Percentiles rank a stretch among this genome's conserved stretches.
phyloP scores from a whole-genome alignment of 1,140 invertebrate species.

The Drosophila sechellia region DNA sequence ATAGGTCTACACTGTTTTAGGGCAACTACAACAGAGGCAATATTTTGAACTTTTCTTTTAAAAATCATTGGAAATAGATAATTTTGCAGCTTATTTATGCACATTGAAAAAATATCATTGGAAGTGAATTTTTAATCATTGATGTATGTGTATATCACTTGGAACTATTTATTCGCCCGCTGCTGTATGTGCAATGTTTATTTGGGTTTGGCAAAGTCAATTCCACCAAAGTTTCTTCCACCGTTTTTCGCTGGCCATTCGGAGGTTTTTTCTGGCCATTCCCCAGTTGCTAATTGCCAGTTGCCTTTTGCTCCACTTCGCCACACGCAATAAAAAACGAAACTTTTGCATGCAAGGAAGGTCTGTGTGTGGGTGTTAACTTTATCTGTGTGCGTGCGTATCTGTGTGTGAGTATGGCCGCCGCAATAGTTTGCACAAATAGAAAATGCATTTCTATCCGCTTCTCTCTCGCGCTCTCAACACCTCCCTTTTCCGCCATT shows the following conservation, averaged over 20 bases:
- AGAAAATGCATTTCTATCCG: constrained; percentile 51
- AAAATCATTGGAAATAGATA: too few relatives aligned
- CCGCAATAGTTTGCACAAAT: constrained; percentile 58
- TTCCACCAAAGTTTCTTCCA: constrained; percentile 14
- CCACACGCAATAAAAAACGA: constrained; percentile 25
- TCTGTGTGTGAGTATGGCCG: constrained; percentile 27
- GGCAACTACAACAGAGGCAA: too few relatives aligned
- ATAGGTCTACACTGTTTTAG: constrained; percentile 5
- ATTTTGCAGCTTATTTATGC: too few relatives aligned
- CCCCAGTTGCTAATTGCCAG: constrained; percentile 57
- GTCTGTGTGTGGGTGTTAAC: constrained; percentile 15
- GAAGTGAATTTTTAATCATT: too few relatives aligned
- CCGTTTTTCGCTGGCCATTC: constrained; percentile 32
- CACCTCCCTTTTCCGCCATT: neutral
- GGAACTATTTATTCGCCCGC: neutral
- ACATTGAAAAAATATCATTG: too few relatives aligned
- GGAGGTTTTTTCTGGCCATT: constrained; percentile 27
- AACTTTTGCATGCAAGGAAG: constrained; percentile 62
- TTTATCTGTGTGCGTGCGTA: constrained; percentile 1
- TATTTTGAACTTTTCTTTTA: too few relatives aligned
- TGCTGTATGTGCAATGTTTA: constrained; percentile 27
- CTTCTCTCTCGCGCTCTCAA: neutral
- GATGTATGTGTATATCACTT: neutral
- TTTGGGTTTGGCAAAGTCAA: constrained; percentile 44
- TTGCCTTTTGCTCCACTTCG: constrained; percentile 62